phyloP scores from a whole-genome alignment of 2,113 vertebrate genomes.

The Varanus salvator region DNA sequence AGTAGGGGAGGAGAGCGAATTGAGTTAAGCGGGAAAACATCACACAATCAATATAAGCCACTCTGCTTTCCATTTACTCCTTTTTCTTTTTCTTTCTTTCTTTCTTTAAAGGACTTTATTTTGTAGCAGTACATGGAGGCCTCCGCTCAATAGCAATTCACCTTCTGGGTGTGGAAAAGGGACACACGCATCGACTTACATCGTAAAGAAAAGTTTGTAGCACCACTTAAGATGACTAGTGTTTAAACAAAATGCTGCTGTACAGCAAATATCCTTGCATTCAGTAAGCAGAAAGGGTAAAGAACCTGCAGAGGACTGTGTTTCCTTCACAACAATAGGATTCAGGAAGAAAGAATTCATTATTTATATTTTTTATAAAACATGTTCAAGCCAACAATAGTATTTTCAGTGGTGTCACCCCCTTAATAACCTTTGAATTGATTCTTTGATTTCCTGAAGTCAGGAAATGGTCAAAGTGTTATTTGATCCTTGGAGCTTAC shows the following conservation, averaged over 20 bases:
- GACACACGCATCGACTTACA: slow-evolving; percentile 49
- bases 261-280: background rate
- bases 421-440: background rate
- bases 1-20: slow-evolving; percentile 42
- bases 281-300: slow-evolving; percentile 16
- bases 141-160: slow-evolving; percentile 71
- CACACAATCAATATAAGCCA: slow-evolving; percentile 71
- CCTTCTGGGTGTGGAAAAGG: slow-evolving; percentile 60
- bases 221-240: slow-evolving; percentile 42
- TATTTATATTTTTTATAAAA: background rate
- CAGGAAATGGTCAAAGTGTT: no score
- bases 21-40: slow-evolving; percentile 69
- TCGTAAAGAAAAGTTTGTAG: slow-evolving; percentile 53
- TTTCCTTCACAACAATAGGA: slow-evolving; percentile 9
- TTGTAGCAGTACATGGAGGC: slow-evolving; percentile 65
- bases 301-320: accelerated
- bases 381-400: background rate
- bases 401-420: background rate
- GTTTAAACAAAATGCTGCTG: slow-evolving; percentile 17
- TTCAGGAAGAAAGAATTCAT: background rate
- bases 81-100: no score
- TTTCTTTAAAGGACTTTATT: slow-evolving; percentile 62
- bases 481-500: no score
- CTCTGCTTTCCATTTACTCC: slow-evolving; percentile 72
- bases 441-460: no score